Percentiles rank a stretch among this genome's conserved stretches.
Evolutionary conservation across 2,797 vertebrate species (phyloP).

Genomic region (Helostoma temminkii): DNA sequence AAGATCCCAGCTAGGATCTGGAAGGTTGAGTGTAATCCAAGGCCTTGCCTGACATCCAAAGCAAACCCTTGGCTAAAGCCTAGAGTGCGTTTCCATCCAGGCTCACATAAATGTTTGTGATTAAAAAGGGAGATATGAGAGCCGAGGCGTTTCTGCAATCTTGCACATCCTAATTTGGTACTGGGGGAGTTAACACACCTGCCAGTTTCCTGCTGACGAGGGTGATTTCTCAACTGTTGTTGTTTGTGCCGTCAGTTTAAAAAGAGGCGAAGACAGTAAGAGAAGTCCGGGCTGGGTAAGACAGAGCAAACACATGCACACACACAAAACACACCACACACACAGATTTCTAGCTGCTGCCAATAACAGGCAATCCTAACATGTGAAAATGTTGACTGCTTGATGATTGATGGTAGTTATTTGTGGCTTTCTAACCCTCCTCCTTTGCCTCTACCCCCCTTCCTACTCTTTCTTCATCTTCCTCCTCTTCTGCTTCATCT

Average conservation of each 20-base stretch:
- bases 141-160: constrained; percentile 84
- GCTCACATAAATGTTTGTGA: constrained; percentile 76
- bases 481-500: constrained; percentile 44
- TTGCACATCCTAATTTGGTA: constrained; percentile 90
- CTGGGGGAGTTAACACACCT: constrained; percentile 93
- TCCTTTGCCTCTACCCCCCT: constrained; percentile 62
- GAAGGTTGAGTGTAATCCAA: constrained; percentile 22
- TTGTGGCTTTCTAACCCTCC: constrained; percentile 86
- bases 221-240: constrained; percentile 88
- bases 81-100: constrained; percentile 56
- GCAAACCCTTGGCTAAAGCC: constrained; percentile 50
- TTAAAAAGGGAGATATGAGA: constrained; percentile 77
- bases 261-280: constrained; percentile 78
- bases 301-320: constrained; percentile 26
- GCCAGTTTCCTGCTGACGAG: constrained; percentile 93
- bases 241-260: constrained; percentile 86
- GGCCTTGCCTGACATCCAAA: constrained; percentile 42
- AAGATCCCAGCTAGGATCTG: constrained; percentile 37
- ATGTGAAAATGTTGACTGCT: constrained; percentile 88
- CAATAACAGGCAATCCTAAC: constrained; percentile 89
- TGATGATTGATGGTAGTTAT: constrained; percentile 91
- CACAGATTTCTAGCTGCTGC: constrained; percentile 86
- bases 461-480: constrained; percentile 54
- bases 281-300: constrained; percentile 67
- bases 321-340: constrained; percentile 64